Conservation (phyloP, 2,113 vertebrate species). For the Theristicus caerulescens region DNA sequence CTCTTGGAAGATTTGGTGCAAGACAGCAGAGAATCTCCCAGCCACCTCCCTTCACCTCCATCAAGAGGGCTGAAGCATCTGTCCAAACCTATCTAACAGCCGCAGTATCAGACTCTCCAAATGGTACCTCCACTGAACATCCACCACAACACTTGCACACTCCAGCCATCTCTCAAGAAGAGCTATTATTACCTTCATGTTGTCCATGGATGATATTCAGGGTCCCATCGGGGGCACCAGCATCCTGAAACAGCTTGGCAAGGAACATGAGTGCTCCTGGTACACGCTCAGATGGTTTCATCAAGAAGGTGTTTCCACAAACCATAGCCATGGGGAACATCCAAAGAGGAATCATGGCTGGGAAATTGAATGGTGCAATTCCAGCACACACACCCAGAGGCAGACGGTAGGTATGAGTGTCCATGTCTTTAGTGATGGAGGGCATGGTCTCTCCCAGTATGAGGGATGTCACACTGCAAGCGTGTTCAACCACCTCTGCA, state of each 20-base stretch:
- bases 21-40: background rate
- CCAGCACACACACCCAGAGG: slow-evolving; percentile 94
- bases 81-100: background rate
- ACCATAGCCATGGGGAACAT: slow-evolving; percentile 98
- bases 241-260: slow-evolving; percentile 90
- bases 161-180: background rate
- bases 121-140: background rate
- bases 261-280: slow-evolving; percentile 92
- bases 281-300: slow-evolving; percentile 95
- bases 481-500: slow-evolving; percentile 96
- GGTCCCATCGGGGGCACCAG: slow-evolving; percentile 90
- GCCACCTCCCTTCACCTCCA: background rate
- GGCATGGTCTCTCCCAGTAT: slow-evolving; percentile 95
- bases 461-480: slow-evolving; percentile 94
- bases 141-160: background rate
- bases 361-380: slow-evolving; percentile 96
- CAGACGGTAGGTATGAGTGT: slow-evolving; percentile 90
- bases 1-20: background rate
- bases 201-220: slow-evolving; percentile 95
- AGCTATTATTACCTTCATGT: slow-evolving; percentile 79
- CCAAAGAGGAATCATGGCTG: slow-evolving; percentile 98
- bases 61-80: background rate
- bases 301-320: slow-evolving; percentile 93
- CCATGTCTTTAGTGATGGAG: slow-evolving; percentile 98
- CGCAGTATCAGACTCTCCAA: background rate